phyloP scores from a whole-genome alignment of 2,113 vertebrate species.

The Lophotis ruficrista region DNA sequence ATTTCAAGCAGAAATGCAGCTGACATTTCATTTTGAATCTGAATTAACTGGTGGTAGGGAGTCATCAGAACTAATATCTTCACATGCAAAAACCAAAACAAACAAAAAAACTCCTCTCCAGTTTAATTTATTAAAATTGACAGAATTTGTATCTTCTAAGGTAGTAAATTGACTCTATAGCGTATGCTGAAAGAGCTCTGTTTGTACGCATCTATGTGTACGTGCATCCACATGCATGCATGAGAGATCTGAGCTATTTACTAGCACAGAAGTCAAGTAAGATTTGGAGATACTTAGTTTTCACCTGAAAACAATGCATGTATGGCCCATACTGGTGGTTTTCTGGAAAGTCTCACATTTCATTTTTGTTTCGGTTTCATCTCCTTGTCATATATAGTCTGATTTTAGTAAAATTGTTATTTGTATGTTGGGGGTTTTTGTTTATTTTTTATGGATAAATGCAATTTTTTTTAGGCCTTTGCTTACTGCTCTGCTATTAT shows the following conservation, averaged over 20 bases:
- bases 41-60: neutral
- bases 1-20: neutral
- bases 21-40: neutral
- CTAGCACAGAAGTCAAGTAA: neutral
- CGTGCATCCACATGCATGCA: accelerated
- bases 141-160: neutral
- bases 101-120: neutral
- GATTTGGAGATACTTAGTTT: neutral
- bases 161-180: neutral
- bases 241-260: neutral
- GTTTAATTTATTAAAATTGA: neutral
- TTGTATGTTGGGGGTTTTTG: accelerated
- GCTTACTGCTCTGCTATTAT: neutral
- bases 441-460: neutral
- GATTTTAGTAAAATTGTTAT: neutral
- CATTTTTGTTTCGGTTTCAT: neutral
- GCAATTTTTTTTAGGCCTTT: neutral
- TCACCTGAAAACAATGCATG: accelerated
- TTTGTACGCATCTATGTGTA: neutral
- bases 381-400: neutral
- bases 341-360: neutral
- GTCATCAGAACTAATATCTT: neutral
- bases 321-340: neutral
- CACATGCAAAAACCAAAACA: neutral
- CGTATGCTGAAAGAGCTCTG: neutral